Evolutionary conservation across 1,140 invertebrate species (phyloP), one percentile per base, ranked within the genome.

Genomic region (Zaprionus africanus): DNA sequence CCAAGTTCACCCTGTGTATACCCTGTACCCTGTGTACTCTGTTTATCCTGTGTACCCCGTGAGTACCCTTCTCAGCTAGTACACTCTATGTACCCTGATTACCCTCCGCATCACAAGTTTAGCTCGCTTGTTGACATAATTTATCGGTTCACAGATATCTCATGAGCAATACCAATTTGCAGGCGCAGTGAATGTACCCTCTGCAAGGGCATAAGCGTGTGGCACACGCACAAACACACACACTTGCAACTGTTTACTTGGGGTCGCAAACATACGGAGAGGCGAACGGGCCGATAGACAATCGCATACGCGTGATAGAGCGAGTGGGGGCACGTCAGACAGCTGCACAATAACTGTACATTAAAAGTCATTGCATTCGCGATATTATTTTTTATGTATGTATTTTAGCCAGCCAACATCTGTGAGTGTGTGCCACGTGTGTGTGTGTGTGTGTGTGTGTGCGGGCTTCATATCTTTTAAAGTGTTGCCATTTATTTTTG

Each of bases 311-410:
- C 38, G 28, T 26, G 34, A 57, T 22, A 22, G 49, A 38, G 36
- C 12, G 15, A 51, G 36, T 17, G 19, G 59, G 34, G 41, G 36
- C 60, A 85, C 71, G 84, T 84, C 83, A 88, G 81, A 79, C 81
- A 88, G 85, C 81, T 82, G 85, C 79, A 82, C 85, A 88, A 88
- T 88, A 88, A 90, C 85, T 85, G 78, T 82, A 85, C 85, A 88
- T 88, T 88, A 88, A 88, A 88, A 90, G 81, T 90, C 85, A 90
- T 88, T 90, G 81, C 85, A 88, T 88, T 88, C 85, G 79, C 78
- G 78, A 90, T 88, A 84, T 88, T 90, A 85, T 88, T 90, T 88
- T 81, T 83, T 87, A 88, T 87, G 77, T 71, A 60, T 63, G 41
- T 46, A 46, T 46, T 46, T 46, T 46, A 46, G 41, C 41, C 41